These are phyloP conservation scores for Leptocoma aspasia DNA, from an alignment of 2,113 vertebrate genomes.

Conservation along the genomic window DNA sequence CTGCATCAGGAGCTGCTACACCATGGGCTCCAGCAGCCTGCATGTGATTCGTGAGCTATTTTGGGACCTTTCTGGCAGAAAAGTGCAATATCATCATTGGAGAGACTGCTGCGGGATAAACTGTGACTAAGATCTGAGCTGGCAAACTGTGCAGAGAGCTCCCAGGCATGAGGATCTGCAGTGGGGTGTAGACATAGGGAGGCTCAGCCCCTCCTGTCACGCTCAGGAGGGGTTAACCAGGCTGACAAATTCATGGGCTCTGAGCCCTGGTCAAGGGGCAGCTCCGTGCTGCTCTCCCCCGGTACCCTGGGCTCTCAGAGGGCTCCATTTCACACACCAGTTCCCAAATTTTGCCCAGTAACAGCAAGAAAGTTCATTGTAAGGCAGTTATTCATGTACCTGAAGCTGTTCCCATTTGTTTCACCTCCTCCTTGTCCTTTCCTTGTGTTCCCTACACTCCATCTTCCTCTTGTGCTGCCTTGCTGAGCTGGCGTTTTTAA, in stretches of 20 bases:
- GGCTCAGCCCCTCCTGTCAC: neutral
- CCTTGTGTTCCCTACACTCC: neutral
- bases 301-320: neutral
- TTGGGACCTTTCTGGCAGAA: constrained; percentile 32
- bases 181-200: neutral
- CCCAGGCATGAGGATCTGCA: neutral
- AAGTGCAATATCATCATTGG: neutral
- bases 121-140: neutral
- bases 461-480: neutral
- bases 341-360: neutral
- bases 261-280: neutral
- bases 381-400: neutral
- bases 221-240: neutral
- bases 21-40: neutral
- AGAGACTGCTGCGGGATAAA: neutral
- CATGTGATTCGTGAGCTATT: neutral
- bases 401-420: neutral
- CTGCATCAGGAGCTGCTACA: neutral
- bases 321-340: neutral
- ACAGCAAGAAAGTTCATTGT: neutral
- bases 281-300: neutral
- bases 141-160: neutral
- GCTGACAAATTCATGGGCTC: neutral
- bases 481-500: neutral
- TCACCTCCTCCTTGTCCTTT: neutral